Conservation (phyloP, 1,140 invertebrate genomes). For the Drosophila bifasciata region DNA sequence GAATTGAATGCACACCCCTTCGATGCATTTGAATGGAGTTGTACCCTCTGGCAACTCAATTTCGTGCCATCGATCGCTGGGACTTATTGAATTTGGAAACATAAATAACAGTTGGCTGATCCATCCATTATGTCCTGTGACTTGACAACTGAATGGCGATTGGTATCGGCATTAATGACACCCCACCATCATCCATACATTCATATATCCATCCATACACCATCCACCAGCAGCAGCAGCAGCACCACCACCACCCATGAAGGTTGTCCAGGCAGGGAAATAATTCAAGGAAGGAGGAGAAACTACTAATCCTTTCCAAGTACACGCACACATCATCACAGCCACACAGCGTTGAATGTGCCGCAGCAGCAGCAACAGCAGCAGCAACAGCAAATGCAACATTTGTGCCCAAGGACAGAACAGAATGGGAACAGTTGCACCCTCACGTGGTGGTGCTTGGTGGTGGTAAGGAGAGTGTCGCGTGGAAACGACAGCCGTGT, state of each 20-base stretch:
- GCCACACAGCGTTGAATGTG: slow-evolving; percentile 10
- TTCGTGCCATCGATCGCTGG: neutral
- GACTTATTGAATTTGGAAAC: slow-evolving; percentile 10
- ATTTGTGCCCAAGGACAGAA: slow-evolving; percentile 77
- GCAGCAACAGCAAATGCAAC: slow-evolving; percentile 63
- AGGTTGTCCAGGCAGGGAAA: slow-evolving; percentile 4
- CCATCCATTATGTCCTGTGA: slow-evolving; percentile 18
- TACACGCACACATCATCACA: slow-evolving; percentile 48
- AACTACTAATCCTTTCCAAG: slow-evolving; percentile 71
- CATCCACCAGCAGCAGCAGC: neutral
- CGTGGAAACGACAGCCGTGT: slow-evolving; percentile 49
- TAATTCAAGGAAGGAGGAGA: slow-evolving; percentile 11
- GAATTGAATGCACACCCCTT: too few relatives aligned
- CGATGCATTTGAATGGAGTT: too few relatives aligned
- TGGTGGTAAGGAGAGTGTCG: slow-evolving; percentile 45
- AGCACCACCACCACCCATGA: slow-evolving; percentile 30
- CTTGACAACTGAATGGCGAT: slow-evolving; percentile 44
- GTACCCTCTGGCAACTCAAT: neutral
- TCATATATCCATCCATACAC: too few relatives aligned
- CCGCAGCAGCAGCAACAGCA: slow-evolving; percentile 2
- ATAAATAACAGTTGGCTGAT: slow-evolving; percentile 52
- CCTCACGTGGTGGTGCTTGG: slow-evolving; percentile 32
- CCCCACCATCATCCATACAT: neutral
- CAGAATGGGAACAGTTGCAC: slow-evolving; percentile 35
- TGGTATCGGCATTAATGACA: slow-evolving; percentile 38